phyloP scores from a whole-genome alignment of 2,888 invertebrate genomes.

The Melanophora roralis region DNA sequence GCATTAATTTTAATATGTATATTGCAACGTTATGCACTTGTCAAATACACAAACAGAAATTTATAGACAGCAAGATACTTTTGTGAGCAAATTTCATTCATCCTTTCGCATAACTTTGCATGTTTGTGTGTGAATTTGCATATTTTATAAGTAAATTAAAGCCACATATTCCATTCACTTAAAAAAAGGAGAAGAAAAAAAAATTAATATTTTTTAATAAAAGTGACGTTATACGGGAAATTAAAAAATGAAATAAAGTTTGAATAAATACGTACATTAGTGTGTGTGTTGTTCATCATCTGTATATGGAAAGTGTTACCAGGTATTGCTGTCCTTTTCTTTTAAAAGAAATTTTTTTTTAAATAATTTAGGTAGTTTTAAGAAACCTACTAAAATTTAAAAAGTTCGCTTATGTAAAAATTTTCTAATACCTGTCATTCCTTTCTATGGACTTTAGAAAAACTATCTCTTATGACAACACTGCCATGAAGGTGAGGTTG shows the following conservation, averaged over 20 bases:
- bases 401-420: too few species aligned
- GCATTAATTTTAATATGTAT: constrained; percentile 12
- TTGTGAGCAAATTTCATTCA: neutral
- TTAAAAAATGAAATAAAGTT: constrained; percentile 33
- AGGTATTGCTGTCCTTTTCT: too few species aligned
- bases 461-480: too few species aligned
- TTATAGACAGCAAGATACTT: constrained; percentile 30
- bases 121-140: neutral
- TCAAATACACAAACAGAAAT: constrained; percentile 15
- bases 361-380: too few species aligned
- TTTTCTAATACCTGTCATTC: too few species aligned
- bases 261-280: neutral
- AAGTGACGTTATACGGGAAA: constrained; percentile 35
- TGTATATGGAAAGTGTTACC: too few species aligned
- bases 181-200: constrained; percentile 8
- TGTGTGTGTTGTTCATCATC: too few species aligned
- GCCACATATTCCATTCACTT: constrained; percentile 22
- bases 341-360: too few species aligned
- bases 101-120: neutral
- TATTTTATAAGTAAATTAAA: constrained; percentile 31
- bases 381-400: too few species aligned
- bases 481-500: too few species aligned
- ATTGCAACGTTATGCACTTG: constrained; percentile 19
- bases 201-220: constrained; percentile 39
- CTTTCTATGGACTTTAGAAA: too few species aligned